Conservation (phyloP, 2,113 vertebrate genomes). For the Genyomyrus donnyi region DNA sequence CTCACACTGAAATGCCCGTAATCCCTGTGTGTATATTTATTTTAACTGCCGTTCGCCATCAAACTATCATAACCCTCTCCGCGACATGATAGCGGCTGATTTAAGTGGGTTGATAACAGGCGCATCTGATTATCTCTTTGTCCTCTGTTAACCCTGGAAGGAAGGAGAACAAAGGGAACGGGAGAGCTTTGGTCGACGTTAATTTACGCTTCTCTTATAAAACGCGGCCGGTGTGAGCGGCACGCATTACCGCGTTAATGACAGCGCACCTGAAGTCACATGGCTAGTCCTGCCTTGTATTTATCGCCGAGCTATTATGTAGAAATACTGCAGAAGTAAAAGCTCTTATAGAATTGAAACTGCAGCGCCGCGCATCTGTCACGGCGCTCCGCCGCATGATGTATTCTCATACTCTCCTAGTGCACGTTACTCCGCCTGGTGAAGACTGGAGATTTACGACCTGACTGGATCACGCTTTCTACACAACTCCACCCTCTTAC, state of each 20-base stretch:
- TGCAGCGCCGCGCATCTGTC: conserved; percentile 47
- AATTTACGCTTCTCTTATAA: conserved; percentile 20
- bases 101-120: conserved; percentile 4
- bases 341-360: conserved; percentile 45
- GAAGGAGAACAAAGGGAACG: neutral
- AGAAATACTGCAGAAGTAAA: conserved; percentile 67
- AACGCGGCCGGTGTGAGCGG: conserved; percentile 30
- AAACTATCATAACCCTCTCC: neutral
- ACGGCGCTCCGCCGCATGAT: conserved; percentile 49
- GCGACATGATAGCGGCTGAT: neutral
- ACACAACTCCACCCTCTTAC: neutral
- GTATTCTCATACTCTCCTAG: conserved; percentile 58
- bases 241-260: conserved; percentile 43
- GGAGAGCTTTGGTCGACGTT: conserved; percentile 1
- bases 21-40: neutral
- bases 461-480: neutral
- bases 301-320: conserved; percentile 55
- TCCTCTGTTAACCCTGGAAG: neutral
- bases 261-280: conserved; percentile 45
- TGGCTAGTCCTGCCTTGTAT: conserved; percentile 42
- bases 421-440: conserved; percentile 50
- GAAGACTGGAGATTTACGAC: conserved; percentile 57
- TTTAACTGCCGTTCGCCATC: neutral
- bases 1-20: neutral
- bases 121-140: conserved; percentile 14